These are phyloP conservation scores for Magallana nippona DNA, from an alignment of 2,888 invertebrate species.

Conservation along the genomic window DNA sequence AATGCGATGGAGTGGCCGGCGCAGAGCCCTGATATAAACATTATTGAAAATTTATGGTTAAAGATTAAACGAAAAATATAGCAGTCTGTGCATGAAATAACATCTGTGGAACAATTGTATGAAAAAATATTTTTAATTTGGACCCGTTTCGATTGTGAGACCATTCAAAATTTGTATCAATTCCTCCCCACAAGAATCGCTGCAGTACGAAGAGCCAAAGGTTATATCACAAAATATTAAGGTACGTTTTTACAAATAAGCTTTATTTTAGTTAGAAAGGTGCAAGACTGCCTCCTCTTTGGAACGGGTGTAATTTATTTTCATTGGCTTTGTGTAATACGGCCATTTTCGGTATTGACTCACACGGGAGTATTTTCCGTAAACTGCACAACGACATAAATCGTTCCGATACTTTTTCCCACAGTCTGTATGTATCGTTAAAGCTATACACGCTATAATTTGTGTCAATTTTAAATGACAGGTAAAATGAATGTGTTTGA, in stretches of 20 bases:
- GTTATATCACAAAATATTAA: too few relatives aligned
- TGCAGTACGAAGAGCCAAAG: too few relatives aligned
- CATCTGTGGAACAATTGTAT: neutral
- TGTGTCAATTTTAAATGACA: too few relatives aligned
- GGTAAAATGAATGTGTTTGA: too few relatives aligned
- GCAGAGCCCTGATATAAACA: neutral
- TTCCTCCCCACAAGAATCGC: too few relatives aligned
- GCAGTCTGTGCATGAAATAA: neutral
- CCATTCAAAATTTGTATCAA: too few relatives aligned
- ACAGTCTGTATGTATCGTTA: conserved; percentile 10
- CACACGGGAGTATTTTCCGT: neutral
- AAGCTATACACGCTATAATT: too few relatives aligned
- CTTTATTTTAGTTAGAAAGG: neutral
- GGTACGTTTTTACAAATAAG: neutral
- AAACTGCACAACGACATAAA: neutral
- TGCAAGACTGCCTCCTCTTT: neutral
- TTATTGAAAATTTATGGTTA: conserved; percentile 18
- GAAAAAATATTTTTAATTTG: too few relatives aligned
- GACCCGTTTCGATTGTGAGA: too few relatives aligned
- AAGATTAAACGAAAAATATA: conserved; percentile 19
- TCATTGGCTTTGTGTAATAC: neutral
- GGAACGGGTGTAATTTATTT: neutral
- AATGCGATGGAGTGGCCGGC: neutral
- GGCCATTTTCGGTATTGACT: neutral
- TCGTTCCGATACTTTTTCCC: conserved; percentile 8